These are phyloP conservation scores for Calyptomena viridis DNA, from an alignment of 2,113 vertebrate genomes.

Conservation along the genomic window DNA sequence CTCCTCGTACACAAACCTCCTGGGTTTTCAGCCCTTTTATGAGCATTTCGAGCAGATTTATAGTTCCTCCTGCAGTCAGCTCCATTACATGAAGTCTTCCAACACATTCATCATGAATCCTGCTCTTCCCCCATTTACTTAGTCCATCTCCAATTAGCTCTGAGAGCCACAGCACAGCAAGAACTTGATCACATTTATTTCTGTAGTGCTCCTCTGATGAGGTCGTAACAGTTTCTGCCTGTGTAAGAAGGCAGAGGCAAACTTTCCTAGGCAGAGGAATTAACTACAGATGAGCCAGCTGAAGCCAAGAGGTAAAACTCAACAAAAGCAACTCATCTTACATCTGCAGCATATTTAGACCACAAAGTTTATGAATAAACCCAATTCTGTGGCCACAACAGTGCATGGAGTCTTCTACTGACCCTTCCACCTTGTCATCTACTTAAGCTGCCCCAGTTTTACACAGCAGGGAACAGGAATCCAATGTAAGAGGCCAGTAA, in stretches of 20 bases:
- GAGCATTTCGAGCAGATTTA: slow-evolving; percentile 19
- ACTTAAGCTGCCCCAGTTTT: neutral
- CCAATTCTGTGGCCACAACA: neutral
- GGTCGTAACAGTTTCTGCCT: neutral
- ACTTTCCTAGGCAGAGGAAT: neutral
- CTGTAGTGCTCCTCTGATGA: neutral
- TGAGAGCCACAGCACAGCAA: neutral
- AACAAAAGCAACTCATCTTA: neutral
- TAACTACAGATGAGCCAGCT: neutral
- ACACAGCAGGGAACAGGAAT: neutral
- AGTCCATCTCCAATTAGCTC: neutral
- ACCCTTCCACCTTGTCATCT: neutral
- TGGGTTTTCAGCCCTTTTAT: neutral
- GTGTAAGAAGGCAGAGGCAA: neutral
- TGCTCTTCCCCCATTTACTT: neutral
- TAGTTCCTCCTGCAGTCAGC: neutral
- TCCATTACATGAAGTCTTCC: neutral
- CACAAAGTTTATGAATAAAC: neutral
- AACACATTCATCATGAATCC: neutral
- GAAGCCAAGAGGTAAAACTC: neutral
- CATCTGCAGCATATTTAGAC: neutral
- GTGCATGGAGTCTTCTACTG: neutral
- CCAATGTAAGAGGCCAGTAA: neutral
- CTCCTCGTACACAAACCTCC: neutral
- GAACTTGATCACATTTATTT: neutral